Percentiles rank a stretch among this genome's conserved stretches.
Evolutionary conservation across 2,113 vertebrate species (phyloP).

Genomic region (Mellivora capensis): DNA sequence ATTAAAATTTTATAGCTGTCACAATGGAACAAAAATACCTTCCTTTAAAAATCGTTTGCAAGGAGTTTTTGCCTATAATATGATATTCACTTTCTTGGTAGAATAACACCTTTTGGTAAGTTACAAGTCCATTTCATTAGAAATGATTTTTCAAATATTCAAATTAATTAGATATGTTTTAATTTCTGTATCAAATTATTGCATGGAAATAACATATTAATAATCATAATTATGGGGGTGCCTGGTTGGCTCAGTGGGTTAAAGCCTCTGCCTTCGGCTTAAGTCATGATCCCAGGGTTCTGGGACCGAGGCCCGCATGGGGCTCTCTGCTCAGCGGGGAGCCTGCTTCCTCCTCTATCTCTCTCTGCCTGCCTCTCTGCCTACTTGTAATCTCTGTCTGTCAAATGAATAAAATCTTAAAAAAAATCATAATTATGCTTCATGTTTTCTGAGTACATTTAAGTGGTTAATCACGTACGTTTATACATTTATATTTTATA

Average conservation of each 20-base stretch:
- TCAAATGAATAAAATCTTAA: too few species aligned
- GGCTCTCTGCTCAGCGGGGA: too few species aligned
- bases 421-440: not conserved
- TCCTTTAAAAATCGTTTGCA: constrained; percentile 57
- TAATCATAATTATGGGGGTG: not conserved
- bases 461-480: not conserved
- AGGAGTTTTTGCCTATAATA: constrained; percentile 34
- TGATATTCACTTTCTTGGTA: constrained; percentile 31
- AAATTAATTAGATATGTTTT: constrained; percentile 14
- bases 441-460: not conserved
- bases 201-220: not conserved
- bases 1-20: constrained; percentile 59
- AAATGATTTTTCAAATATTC: constrained; percentile 39
- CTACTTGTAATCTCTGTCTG: too few species aligned
- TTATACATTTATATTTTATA: constrained; percentile 16
- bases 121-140: constrained; percentile 39
- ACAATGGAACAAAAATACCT: constrained; percentile 50
- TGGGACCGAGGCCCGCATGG: too few species aligned
- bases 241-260: too few species aligned
- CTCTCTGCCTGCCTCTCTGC: too few species aligned
- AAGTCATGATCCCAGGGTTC: too few species aligned
- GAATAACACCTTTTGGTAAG: constrained; percentile 52
- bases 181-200: constrained; percentile 17
- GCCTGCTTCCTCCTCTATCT: too few species aligned
- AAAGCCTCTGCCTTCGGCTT: too few species aligned